Evolutionary conservation across 2,888 invertebrate genomes (phyloP), one percentile per base, ranked within the genome.

Genomic region (Hydrotaea cyrtoneurina): DNA sequence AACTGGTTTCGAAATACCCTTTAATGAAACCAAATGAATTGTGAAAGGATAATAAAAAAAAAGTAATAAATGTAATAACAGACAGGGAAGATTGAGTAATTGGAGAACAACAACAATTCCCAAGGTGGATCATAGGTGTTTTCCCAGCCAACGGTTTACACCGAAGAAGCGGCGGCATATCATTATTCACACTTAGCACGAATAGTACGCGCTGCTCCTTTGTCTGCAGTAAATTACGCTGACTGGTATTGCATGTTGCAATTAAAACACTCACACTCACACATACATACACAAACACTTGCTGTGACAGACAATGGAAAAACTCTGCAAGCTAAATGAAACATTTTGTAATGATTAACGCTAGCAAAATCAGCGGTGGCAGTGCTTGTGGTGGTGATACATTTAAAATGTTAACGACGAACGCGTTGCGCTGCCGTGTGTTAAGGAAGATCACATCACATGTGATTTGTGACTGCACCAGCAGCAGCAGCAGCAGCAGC

Each of bases 371-470:
- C 17, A 26, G 2, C 26, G 59, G 13, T 59, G 31, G 31, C n/a
- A 15, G 31, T 31, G 62, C 2, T 50, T 31, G n/a, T 31, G 59
- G 15, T 26, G 43, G 2, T 2, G 62, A 62, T 62, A 66, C 26
- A 31, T 15, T 15, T 19, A 19, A 66, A 66, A 66, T 36, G 13
- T 43, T 39, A 66, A 39, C 21, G 62, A 31, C n/a, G 31, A 19
- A 36, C 36, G n/a, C n/a, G n/a, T n/a, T n/a, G n/a, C 11, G 36
- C 64, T 1, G n/a, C 19, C 66, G 21, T 11, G 4, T 39, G 66
- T 43, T 71, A 66, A 75, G 78, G 81, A 84, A 81, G 84, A 81
- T 78, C 84, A 31, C 31, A 31, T 31, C 31, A 73, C 66, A 76
- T 78, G 81, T 53, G 50, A 50, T 50, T n/a, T 50, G 46, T 26